phyloP scores from a whole-genome alignment of 2,113 vertebrate species.

The Pagrus major region DNA sequence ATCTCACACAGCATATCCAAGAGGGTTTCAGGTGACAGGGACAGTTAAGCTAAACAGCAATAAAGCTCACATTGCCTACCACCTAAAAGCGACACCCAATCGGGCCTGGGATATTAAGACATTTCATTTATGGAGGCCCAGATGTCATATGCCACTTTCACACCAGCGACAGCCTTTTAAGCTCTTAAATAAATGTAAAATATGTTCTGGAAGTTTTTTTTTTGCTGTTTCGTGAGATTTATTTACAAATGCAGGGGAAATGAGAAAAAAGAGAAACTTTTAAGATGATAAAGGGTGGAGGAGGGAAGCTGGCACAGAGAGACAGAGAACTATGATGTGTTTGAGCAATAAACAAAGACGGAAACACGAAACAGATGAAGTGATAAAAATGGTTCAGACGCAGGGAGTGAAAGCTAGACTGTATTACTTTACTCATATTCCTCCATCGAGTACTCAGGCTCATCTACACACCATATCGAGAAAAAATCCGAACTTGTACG shows the following conservation, averaged over 20 bases:
- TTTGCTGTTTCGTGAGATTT: neutral
- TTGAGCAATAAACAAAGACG: conserved; percentile 35
- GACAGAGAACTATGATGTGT: neutral
- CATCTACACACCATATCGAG: neutral
- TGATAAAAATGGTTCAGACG: conserved; percentile 22
- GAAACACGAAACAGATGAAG: conserved; percentile 51
- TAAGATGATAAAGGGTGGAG: neutral
- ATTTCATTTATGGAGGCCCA: conserved; percentile 40
- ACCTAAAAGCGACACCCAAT: conserved; percentile 39
- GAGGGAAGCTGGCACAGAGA: conserved; percentile 7
- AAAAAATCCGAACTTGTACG: neutral
- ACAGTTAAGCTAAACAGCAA: conserved; percentile 63
- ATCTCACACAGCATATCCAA: conserved; percentile 29
- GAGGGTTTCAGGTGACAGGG: conserved; percentile 50
- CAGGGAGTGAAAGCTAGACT: conserved; percentile 10
- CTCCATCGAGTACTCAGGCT: neutral
- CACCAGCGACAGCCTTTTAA: conserved; percentile 16
- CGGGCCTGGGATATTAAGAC: conserved; percentile 43
- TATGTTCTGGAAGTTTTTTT: neutral
- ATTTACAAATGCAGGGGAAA: neutral
- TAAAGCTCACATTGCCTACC: conserved; percentile 50
- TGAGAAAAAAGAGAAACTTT: neutral
- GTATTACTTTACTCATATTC: neutral
- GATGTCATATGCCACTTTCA: conserved; percentile 44
- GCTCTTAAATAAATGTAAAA: no score